Base-by-base conservation (phyloP, 2,797 vertebrate genomes). In the Vipera latastei region DNA sequence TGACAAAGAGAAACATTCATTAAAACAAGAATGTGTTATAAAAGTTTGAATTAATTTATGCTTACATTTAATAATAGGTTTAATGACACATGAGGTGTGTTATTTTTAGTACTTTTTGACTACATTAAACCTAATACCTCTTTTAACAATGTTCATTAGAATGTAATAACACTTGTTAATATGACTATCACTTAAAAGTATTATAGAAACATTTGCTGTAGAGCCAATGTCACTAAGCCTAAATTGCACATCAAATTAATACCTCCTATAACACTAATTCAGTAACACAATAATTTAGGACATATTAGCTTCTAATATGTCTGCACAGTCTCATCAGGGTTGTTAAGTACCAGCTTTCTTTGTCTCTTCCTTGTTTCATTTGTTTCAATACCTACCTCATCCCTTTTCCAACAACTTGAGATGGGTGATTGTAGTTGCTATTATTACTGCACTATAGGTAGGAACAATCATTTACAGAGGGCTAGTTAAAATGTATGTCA, bases 21-120 rank as follows among this genome's bases (percentile, higher is more conserved):
- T 96, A 94, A 94, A 94, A 63, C 32, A 59, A 26, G 57, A 89
- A 89, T 78, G 83, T 61, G 92, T 8, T 89, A 6, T 61, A 91
- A 91, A 86, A 92, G 38, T 92, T 57, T 51, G 93, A 85, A 69
- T 88, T 12, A 86, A 96, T 95, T 95, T 93, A 90, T 88, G 83
- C 57, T 89, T 95, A 32, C 51, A 20, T 91, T 59, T 91, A 93
- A 91, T 57, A 90, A 91, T 48, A 90, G 28, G 55, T 88, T 90
- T 93, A 90, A 93, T 90, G 60, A 86, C 16, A 91, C 63, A 78
- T 61, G 85, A 88, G 88, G 65, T 91, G 65, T 91, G 86, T 55
- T 44, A 85, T 56, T 53, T 73, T 90, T 93, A 53, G 53, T 73
- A 88, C 55, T 88, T 93, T 93, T 88, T 57, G 44, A 73, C 86